Percentiles rank a stretch among this genome's conserved stretches.
These are phyloP conservation scores for Petromus typicus DNA, from an alignment of 2,113 vertebrate genomes.

Conservation along the genomic window DNA sequence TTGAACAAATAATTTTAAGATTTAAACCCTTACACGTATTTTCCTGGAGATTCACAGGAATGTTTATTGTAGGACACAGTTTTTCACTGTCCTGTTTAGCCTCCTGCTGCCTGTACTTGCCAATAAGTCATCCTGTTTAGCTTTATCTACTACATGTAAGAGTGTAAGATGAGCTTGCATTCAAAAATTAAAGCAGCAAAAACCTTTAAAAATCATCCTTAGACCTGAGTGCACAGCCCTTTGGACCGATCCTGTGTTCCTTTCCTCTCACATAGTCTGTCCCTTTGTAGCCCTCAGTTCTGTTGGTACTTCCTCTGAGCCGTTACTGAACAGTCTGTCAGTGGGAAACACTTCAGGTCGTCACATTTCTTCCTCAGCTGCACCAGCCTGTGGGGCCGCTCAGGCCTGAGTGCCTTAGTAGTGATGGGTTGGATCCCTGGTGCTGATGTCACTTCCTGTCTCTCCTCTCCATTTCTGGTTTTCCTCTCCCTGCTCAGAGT, in stretches of 20 bases:
- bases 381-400: not conserved
- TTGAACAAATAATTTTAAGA: slow-evolving; percentile 4
- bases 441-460: not conserved
- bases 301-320: not conserved
- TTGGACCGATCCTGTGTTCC: not conserved
- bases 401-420: not conserved
- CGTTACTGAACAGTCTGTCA: not conserved
- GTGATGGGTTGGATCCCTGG: not conserved
- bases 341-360: not conserved
- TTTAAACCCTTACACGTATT: not conserved
- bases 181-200: not conserved
- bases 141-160: not conserved
- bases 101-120: not conserved
- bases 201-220: not conserved
- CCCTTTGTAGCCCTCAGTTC: not conserved
- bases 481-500: not conserved
- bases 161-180: slow-evolving; percentile 29
- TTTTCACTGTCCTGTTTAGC: not conserved
- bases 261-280: not conserved
- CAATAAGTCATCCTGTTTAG: not conserved
- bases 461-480: not conserved
- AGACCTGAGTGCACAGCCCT: not conserved
- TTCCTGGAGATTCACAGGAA: not conserved
- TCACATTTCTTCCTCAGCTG: not conserved
- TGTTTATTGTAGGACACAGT: not conserved